Conservation (phyloP, 2,797 vertebrate species). For the Gambusia yucatana region DNA sequence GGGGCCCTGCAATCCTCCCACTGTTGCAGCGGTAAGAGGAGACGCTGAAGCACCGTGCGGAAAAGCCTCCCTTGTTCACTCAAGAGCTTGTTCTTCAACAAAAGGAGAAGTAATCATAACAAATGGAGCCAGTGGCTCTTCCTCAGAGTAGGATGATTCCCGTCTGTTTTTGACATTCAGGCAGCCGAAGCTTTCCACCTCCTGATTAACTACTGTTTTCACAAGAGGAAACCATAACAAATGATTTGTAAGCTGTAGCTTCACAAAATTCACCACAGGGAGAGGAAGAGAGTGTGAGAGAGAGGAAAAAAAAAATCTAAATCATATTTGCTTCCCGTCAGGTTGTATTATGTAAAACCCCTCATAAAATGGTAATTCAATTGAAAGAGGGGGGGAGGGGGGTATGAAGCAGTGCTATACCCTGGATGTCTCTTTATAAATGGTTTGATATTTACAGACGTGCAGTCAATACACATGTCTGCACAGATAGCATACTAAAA, state of each 20-base stretch:
- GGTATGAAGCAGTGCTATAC: background rate
- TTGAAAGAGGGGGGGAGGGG: background rate
- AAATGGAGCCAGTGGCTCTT: constrained; percentile 70
- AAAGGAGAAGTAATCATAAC: constrained; percentile 79
- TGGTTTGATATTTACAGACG: constrained; percentile 6
- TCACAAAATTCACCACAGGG: constrained; percentile 55
- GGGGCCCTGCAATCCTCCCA: constrained; percentile 32
- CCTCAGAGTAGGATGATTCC: constrained; percentile 65
- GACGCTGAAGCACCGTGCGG: constrained; percentile 37
- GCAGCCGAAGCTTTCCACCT: constrained; percentile 65
- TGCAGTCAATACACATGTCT: background rate
- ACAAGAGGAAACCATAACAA: constrained; percentile 71
- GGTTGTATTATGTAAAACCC: constrained; percentile 49
- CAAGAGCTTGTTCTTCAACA: constrained; percentile 69
- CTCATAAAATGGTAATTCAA: constrained; percentile 33
- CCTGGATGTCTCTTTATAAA: constrained; percentile 8
- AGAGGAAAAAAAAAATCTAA: constrained; percentile 37
- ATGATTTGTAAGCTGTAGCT: constrained; percentile 72
- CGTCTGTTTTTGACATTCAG: constrained; percentile 80
- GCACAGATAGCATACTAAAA: background rate
- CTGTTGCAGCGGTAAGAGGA: constrained; percentile 42
- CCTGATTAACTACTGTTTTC: constrained; percentile 78
- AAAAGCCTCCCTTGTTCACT: constrained; percentile 54
- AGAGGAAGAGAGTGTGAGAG: constrained; percentile 26
- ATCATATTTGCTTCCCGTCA: constrained; percentile 58